phyloP scores from a whole-genome alignment of 37 sponge, comb jelly and placozoan species.

The Dysidea cf. avara region DNA sequence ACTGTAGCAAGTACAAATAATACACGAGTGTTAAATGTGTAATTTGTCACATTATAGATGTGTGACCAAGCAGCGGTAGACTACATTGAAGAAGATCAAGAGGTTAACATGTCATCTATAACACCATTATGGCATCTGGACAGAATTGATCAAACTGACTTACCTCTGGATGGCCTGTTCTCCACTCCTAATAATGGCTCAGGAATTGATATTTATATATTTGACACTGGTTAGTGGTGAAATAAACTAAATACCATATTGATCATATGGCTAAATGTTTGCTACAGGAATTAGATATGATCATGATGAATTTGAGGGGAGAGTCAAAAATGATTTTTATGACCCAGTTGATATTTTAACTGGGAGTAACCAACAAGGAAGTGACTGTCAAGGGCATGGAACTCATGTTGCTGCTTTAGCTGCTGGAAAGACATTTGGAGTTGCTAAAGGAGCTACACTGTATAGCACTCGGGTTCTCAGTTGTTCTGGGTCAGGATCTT shows the following conservation, averaged over 20 bases:
- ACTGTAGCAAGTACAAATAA: too few species aligned
- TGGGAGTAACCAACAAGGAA: conserved; percentile 11
- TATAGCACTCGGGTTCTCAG: conserved; percentile 57
- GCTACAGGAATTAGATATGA: too few species aligned
- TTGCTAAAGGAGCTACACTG: conserved; percentile 49
- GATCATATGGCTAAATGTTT: too few species aligned
- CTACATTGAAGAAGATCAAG: conserved; percentile 65
- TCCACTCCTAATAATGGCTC: conserved; percentile 41
- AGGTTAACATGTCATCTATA: not conserved
- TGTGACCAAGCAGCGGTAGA: conserved; percentile 47
- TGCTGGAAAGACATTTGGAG: conserved; percentile 68
- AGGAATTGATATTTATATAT: conserved; percentile 75
- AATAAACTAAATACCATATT: too few species aligned
- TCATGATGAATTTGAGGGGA: too few species aligned
- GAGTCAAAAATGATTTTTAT: too few species aligned
- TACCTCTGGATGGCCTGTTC: conserved; percentile 48
- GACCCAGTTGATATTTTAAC: not conserved
- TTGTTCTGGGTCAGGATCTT: conserved; percentile 57
- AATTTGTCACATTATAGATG: conserved; percentile 22
- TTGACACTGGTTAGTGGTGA: conserved; percentile 49
- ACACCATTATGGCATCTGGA: conserved; percentile 51
- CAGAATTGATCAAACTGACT: conserved; percentile 55
- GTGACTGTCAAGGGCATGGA: conserved; percentile 80
- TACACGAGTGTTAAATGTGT: too few species aligned
- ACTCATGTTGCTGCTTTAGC: conserved; percentile 72